Conservation (phyloP, 2,113 vertebrate genomes). For the Dipodomys spectabilis region DNA sequence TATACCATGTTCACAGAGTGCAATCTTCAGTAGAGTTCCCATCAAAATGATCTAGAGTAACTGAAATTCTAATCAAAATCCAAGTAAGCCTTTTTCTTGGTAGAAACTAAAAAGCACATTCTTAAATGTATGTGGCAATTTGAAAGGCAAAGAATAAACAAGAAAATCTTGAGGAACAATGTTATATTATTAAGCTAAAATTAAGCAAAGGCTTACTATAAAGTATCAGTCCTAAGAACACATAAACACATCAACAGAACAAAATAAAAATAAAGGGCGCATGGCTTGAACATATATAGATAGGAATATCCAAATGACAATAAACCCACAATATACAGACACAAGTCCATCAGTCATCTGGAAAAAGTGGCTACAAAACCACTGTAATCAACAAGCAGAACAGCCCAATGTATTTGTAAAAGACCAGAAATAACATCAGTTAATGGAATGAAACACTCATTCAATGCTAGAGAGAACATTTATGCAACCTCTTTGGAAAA, state of each 20-base stretch:
- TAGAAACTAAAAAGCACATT: slow-evolving; percentile 1
- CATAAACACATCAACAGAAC: background rate
- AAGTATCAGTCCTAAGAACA: background rate
- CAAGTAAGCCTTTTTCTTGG: background rate
- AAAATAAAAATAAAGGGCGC: background rate
- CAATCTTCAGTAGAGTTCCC: slow-evolving; percentile 3
- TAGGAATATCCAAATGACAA: background rate
- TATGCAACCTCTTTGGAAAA: background rate
- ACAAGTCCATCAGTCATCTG: background rate
- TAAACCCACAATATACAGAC: background rate
- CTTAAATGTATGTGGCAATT: slow-evolving; percentile 24
- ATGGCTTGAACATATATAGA: background rate
- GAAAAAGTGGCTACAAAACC: background rate
- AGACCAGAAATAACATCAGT: background rate
- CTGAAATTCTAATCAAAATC: slow-evolving; percentile 35
- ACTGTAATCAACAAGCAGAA: background rate
- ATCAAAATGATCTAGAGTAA: slow-evolving; percentile 45
- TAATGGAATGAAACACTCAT: background rate
- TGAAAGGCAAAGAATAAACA: background rate
- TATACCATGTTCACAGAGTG: background rate
- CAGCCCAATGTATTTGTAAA: background rate
- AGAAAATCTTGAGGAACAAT: background rate
- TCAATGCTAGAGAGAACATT: background rate
- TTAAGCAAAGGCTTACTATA: background rate
- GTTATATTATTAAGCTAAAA: background rate